Base-by-base conservation (phyloP, 2,113 vertebrate species). In the Sporophila hypoxantha region DNA sequence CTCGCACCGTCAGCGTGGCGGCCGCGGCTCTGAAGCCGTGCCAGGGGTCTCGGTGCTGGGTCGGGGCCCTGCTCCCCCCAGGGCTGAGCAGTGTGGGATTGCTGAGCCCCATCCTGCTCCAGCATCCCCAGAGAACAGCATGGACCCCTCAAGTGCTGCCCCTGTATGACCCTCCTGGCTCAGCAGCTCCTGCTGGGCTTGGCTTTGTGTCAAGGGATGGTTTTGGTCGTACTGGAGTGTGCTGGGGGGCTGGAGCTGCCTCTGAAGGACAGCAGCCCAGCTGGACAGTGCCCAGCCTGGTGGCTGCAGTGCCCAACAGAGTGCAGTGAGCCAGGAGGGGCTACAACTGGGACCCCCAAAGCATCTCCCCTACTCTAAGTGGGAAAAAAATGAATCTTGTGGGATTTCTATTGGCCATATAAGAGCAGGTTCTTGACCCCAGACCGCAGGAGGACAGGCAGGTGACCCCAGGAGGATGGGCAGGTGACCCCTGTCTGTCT, bases 11-110 rank as follows among this genome's bases (percentile, higher is more conserved):
- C 42, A 64, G 61, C 39, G 19, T 21, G 26, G 78, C 82, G 44
- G 80, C 41, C 3, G 61, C 7, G 4, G 64, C 93, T 89, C 90
- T 92, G 93, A 93, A 91, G 90, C 86, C 0, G 20, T 78, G 94
- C 94, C 94, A 92, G 64, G 65, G 90, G 69, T 89, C 85, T 64
- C 27, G 0, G 42, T 15, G 85, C 76, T 6, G 37, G 53, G 59
- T 41, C 15, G 9, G 64, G 47, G 25, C 83, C 49, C 87, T 18
- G 9, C 44, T 71, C 36, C 46, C 86, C 59, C 50, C 59, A 2
- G 42, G 67, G 74, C 59, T 1, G 3, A 79, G 59, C 56, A 27
- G 29, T 6, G 46, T 0, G 6, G 29, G 11, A 61, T 17, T 77
- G 83, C 66, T 0, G 11, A 37, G 29, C 61, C 37, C 65, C 16